A percentile compares a stretch with the other conserved stretches of the same genome.
Evolutionary conservation across 1,140 invertebrate genomes (phyloP).

Genomic region (Drosophila ambigua): DNA sequence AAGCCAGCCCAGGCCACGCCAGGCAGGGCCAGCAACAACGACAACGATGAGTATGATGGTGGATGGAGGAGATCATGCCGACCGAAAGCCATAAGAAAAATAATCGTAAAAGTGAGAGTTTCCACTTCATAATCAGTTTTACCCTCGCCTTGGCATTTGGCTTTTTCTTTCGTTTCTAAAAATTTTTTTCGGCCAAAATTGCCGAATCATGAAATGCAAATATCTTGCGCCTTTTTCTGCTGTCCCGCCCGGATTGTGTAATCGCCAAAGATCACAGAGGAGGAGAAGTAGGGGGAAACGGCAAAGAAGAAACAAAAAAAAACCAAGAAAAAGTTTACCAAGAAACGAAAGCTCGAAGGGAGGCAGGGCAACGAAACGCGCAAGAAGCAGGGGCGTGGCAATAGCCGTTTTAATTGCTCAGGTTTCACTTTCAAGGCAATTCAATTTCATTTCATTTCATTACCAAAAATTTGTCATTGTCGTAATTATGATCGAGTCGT

Average conservation of each 20-base stretch:
- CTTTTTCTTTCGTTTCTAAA: constrained; percentile 38
- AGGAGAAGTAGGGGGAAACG: constrained; percentile 14
- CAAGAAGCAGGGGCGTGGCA: constrained; percentile 27
- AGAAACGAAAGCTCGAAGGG: constrained; percentile 46
- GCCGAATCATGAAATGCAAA: constrained; percentile 55
- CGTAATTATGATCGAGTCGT: constrained; percentile 62
- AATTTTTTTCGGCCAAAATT: constrained; percentile 15
- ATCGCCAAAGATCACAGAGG: constrained; percentile 33
- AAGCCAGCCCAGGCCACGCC: constrained; percentile 15
- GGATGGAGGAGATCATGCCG: constrained; percentile 46
- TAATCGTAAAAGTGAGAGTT: constrained; percentile 82
- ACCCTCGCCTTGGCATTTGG: constrained; percentile 45
- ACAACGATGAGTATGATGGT: not conserved
- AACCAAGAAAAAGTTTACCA: constrained; percentile 10
- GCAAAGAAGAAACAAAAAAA: constrained; percentile 15
- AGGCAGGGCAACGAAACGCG: not conserved
- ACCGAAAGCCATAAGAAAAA: constrained; percentile 79
- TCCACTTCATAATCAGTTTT: constrained; percentile 74
- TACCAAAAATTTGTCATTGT: constrained; percentile 75
- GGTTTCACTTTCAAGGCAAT: constrained; percentile 79
- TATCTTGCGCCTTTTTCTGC: constrained; percentile 49
- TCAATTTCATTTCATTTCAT: constrained; percentile 64
- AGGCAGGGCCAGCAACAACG: no score
- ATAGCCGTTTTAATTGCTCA: constrained; percentile 70
- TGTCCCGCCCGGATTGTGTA: constrained; percentile 66